Evolutionary conservation across 2,797 vertebrate genomes (phyloP).

Genomic region (Enoplosus armatus): DNA sequence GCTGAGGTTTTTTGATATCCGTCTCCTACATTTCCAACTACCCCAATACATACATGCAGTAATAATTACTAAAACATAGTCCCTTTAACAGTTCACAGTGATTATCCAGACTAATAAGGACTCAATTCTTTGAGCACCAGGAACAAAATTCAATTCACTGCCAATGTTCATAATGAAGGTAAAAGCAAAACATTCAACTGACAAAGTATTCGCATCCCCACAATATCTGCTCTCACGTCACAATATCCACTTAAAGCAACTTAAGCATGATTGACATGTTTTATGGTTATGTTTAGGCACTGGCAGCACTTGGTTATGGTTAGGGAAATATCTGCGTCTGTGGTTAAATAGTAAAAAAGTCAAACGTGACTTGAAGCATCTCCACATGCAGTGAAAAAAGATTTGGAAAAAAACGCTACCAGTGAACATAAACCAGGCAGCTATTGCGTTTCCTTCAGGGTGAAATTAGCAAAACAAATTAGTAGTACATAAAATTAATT

Average conservation of each 20-base stretch:
- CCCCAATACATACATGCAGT: background rate
- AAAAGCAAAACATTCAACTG: background rate
- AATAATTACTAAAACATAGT: background rate
- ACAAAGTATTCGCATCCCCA: background rate
- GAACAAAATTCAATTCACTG: background rate
- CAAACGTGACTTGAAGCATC: background rate
- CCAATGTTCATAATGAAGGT: background rate
- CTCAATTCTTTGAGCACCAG: background rate
- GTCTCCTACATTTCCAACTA: background rate
- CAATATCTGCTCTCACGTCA: background rate
- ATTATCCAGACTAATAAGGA: background rate
- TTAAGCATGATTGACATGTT: background rate
- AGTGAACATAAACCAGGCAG: background rate
- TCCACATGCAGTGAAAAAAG: too few species aligned
- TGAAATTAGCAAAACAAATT: background rate
- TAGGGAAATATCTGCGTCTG: too few species aligned
- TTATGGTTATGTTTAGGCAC: too few species aligned
- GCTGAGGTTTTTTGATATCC: background rate
- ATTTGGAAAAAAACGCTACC: background rate
- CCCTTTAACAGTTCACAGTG: background rate
- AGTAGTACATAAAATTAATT: background rate
- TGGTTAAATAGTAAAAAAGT: background rate
- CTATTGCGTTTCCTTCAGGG: background rate
- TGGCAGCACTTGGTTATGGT: too few species aligned
- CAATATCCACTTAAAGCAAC: background rate